A percentile compares a stretch with the other conserved stretches of the same genome.
phyloP scores from a whole-genome alignment of 2,888 invertebrate genomes.

The Nomada fabriciana region DNA sequence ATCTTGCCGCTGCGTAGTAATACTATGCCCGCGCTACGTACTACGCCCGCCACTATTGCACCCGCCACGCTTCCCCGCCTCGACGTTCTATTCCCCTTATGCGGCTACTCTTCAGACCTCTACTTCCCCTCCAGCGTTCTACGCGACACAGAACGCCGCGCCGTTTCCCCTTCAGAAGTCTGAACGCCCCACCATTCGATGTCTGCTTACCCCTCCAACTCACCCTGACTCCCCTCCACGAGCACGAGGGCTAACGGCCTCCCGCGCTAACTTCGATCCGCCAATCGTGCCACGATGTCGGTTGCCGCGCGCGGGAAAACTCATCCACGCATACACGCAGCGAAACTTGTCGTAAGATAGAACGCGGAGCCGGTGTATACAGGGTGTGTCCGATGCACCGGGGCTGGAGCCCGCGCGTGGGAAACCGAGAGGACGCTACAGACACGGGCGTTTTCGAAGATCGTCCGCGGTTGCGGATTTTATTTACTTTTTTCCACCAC shows the following conservation, averaged over 20 bases:
- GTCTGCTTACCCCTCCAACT: slow-evolving; percentile 13
- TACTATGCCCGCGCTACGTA: slow-evolving; percentile 72
- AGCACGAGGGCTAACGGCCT: slow-evolving; percentile 74
- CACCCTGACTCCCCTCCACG: slow-evolving; percentile 38
- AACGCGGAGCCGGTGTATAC: slow-evolving; percentile 38
- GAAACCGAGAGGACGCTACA: slow-evolving; percentile 27
- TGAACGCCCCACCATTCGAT: neutral
- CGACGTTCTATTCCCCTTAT: neutral
- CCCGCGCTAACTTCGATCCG: slow-evolving; percentile 70
- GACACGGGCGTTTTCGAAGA: slow-evolving; percentile 25
- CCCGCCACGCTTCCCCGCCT: slow-evolving; percentile 46
- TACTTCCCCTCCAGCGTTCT: slow-evolving; percentile 6
- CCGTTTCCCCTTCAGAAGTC: neutral
- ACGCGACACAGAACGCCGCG: neutral
- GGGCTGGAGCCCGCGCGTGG: slow-evolving; percentile 25
- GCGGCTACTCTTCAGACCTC: neutral
- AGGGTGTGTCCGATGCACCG: slow-evolving; percentile 61
- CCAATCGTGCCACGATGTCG: slow-evolving; percentile 70
- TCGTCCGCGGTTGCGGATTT: slow-evolving; percentile 4
- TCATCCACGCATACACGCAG: slow-evolving; percentile 64
- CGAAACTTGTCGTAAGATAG: slow-evolving; percentile 40
- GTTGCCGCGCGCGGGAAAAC: slow-evolving; percentile 82
- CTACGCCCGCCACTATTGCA: slow-evolving; percentile 71
- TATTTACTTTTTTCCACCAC: neutral
- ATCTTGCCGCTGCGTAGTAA: slow-evolving; percentile 73